Evolutionary conservation across 2,797 vertebrate genomes (phyloP).

Genomic region (Tenualosa thibaudeaui): DNA sequence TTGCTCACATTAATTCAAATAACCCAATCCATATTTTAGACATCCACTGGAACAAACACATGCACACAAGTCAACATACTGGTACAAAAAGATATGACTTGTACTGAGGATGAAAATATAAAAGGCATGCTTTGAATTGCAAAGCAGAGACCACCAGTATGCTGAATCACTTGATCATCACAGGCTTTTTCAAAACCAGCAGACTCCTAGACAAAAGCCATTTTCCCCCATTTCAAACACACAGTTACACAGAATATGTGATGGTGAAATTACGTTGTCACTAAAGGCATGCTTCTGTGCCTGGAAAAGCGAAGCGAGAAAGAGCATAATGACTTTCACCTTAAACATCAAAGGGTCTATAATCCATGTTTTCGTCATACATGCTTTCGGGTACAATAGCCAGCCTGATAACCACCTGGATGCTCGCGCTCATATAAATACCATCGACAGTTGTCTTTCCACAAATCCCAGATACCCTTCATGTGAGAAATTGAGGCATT

Average conservation of each 20-base stretch:
- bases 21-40: constrained; percentile 37
- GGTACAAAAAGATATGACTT: background rate
- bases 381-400: background rate
- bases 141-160: background rate
- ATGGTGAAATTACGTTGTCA: background rate
- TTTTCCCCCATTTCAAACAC: background rate
- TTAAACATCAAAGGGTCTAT: constrained; percentile 33
- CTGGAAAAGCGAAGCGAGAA: background rate
- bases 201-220: constrained; percentile 1
- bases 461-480: background rate
- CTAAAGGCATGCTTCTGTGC: background rate
- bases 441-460: constrained; percentile 24
- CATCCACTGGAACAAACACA: constrained; percentile 19
- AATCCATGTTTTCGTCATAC: constrained; percentile 29
- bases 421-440: constrained; percentile 52
- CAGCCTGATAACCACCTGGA: constrained; percentile 55
- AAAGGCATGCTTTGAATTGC: constrained; percentile 1
- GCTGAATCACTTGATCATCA: background rate
- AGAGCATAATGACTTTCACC: constrained; percentile 6
- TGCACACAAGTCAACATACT: background rate
- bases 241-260: background rate
- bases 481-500: background rate
- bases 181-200: constrained; percentile 18
- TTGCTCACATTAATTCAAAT: constrained; percentile 40
- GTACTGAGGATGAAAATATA: background rate